Conservation (phyloP, 2,888 invertebrate genomes). For the Aporophyla nigra region DNA sequence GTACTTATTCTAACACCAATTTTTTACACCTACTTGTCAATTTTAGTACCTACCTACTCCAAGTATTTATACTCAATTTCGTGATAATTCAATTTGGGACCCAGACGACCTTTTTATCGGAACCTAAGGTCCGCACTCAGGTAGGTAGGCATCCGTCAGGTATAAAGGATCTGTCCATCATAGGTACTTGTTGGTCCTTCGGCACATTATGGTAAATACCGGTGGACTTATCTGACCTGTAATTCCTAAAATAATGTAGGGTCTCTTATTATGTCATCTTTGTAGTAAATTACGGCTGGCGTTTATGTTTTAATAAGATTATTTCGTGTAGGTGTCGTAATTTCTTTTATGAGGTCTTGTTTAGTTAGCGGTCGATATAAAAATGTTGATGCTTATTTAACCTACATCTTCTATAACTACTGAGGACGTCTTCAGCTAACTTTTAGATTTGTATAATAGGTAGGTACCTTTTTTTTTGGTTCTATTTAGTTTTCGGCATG, state of each 20-base stretch:
- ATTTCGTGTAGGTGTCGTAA: slow-evolving; percentile 19
- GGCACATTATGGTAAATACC: neutral
- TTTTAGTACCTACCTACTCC: neutral
- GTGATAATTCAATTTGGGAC: neutral
- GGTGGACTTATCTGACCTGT: neutral
- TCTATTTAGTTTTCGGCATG: too few relatives aligned
- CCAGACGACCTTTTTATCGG: slow-evolving; percentile 10
- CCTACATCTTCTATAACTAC: neutral
- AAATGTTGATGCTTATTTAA: neutral
- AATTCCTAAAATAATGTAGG: slow-evolving; percentile 31
- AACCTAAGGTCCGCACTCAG: slow-evolving; percentile 8
- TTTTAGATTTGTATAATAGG: neutral
- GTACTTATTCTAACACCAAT: neutral
- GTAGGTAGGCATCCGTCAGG: neutral
- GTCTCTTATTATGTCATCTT: slow-evolving; percentile 32
- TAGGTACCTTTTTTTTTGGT: neutral
- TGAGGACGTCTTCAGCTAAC: neutral
- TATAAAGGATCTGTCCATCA: slow-evolving; percentile 9
- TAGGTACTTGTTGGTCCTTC: slow-evolving; percentile 12
- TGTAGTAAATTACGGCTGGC: slow-evolving; percentile 47
- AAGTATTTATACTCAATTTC: neutral
- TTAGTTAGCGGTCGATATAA: neutral
- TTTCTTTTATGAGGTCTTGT: slow-evolving; percentile 13
- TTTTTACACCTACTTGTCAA: neutral
- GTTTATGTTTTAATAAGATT: slow-evolving; percentile 56